Percentiles rank a stretch among this genome's conserved stretches.
Conservation (phyloP, 2,113 vertebrate species). For the Thunnus thynnus region DNA sequence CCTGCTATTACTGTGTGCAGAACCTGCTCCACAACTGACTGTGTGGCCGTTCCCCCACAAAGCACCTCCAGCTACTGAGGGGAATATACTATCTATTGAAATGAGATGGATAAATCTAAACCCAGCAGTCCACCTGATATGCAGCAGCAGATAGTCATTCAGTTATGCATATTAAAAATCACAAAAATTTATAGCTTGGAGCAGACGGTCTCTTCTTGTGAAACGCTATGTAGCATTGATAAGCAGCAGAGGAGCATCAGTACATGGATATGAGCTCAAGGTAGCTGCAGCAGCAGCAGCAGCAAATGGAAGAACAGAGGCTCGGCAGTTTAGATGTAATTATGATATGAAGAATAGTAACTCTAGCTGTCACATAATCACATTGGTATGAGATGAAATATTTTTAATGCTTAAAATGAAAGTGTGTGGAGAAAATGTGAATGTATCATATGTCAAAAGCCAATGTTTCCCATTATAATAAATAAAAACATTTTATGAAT, state of each 20-base stretch:
- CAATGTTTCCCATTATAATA: neutral
- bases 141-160: slow-evolving; percentile 35
- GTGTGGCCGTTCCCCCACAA: slow-evolving; percentile 1
- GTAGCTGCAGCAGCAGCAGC: neutral
- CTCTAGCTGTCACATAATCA: slow-evolving; percentile 10
- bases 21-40: neutral
- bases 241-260: slow-evolving; percentile 23
- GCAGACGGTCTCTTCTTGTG: slow-evolving; percentile 42
- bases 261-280: slow-evolving; percentile 1
- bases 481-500: neutral
- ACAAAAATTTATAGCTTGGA: slow-evolving; percentile 19
- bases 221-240: slow-evolving; percentile 25
- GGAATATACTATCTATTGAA: slow-evolving; percentile 5
- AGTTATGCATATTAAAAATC: slow-evolving; percentile 38
- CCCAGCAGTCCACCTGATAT: slow-evolving; percentile 32
- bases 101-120: slow-evolving; percentile 53
- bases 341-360: slow-evolving; percentile 24
- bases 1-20: too few relatives aligned
- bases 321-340: slow-evolving; percentile 35
- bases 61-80: slow-evolving; percentile 9
- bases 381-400: neutral
- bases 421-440: neutral
- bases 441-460: neutral
- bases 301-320: slow-evolving; percentile 14
- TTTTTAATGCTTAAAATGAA: slow-evolving; percentile 6